Base-by-base conservation (phyloP, 2,113 vertebrate genomes). In the Opisthocomus hoazin region DNA sequence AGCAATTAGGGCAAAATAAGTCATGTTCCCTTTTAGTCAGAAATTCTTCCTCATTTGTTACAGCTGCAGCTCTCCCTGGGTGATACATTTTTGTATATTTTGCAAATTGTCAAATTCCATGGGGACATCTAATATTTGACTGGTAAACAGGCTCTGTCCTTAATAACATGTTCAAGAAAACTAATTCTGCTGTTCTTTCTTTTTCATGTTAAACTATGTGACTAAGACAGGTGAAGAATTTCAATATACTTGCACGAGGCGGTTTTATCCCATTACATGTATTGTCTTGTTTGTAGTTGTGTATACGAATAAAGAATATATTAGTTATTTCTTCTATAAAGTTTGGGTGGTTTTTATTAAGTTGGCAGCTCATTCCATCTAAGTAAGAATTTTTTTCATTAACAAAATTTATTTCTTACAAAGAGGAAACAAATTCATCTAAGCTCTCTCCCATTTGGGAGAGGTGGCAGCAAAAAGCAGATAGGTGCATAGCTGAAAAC, bases 241-340 rank as follows among this genome's bases (percentile, higher is more conserved):
- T 65, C 1, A 3, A 11, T 80, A 30, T 87, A 46, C 63, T 87
- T 84, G 41, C 18, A 37, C 1, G 7, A 19, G 16, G 56, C 22
- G 18, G 4, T 0, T 7, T 29, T 70, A 57, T 12, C 9, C 10
- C 24, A 10, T n/a, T 78, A 53, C 79, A 86, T 85, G 84, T 73
- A 61, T 57, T 85, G 22, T 61, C 19, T 61, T 89, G 63, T 2
- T 71, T 96, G 90, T 46, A 74, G 15, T 48, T 94, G 36, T 84
- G 29, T 88, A 58, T 91, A 66, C 10, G 83, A 93, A 81, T 96
- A 96, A 96, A 95, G 30, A 76, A 4, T 65, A 16, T 57, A n/a
- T 68, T 93, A 68, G 24, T 85, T 82, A 8, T 30, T 65, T 70
- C 39, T 48, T 71, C 50, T 76, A 20, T 80, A 92, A 85, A 83